Percentiles rank a stretch among this genome's conserved stretches.
Evolutionary conservation across 2,888 invertebrate genomes (phyloP).

Genomic region (Biston betularia): DNA sequence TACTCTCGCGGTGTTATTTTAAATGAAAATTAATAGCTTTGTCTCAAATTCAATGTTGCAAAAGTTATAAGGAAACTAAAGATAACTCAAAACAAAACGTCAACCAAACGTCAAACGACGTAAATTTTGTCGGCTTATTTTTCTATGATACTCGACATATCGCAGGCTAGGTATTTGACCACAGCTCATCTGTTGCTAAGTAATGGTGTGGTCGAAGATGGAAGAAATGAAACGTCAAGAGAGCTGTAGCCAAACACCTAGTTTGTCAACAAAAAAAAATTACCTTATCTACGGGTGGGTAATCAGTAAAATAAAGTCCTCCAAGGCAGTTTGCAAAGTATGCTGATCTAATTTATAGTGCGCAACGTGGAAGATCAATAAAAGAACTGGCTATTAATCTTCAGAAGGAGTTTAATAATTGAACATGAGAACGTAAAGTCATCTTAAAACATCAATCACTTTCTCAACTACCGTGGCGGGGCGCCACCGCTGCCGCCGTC

Average conservation of each 20-base stretch:
- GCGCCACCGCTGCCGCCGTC: not conserved
- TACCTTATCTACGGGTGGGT: too few relatives aligned
- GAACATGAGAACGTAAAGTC: conserved; percentile 54
- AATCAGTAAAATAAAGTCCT: too few relatives aligned
- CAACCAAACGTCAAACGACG: not conserved
- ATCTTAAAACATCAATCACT: conserved; percentile 57
- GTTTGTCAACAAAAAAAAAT: too few relatives aligned
- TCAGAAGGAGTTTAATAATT: conserved; percentile 42
- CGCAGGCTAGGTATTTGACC: too few relatives aligned
- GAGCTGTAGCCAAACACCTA: too few relatives aligned
- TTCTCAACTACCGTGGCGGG: conserved; percentile 32
- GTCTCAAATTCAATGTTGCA: conserved; percentile 18
- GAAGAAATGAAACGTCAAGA: too few relatives aligned
- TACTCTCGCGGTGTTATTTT: conserved; percentile 47
- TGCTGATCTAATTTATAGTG: not conserved
- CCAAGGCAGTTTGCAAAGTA: too few relatives aligned
- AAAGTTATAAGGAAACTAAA: not conserved
- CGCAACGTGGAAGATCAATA: conserved; percentile 2
- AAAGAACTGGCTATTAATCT: conserved; percentile 15
- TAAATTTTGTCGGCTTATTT: too few relatives aligned
- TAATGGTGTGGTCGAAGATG: too few relatives aligned
- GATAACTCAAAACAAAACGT: not conserved
- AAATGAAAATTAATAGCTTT: conserved; percentile 49
- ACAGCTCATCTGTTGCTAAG: too few relatives aligned
- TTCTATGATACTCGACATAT: too few relatives aligned